These are phyloP conservation scores for Incurvaria masculella DNA, from an alignment of 2,888 invertebrate species.

Conservation along the genomic window DNA sequence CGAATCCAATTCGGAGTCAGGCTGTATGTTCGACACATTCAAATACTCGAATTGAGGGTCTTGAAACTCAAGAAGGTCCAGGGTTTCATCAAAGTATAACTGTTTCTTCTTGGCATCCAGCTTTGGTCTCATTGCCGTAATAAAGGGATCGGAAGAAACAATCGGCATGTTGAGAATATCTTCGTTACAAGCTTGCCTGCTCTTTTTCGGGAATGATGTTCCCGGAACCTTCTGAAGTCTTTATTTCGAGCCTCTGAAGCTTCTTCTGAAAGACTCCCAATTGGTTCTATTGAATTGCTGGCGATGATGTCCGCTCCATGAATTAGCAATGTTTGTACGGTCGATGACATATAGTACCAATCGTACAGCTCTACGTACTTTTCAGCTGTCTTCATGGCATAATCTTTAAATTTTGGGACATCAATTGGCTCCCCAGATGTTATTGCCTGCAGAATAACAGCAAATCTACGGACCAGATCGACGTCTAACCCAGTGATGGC, in stretches of 20 bases:
- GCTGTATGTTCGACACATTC: neutral
- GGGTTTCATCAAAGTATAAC: neutral
- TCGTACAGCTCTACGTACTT: conserved; percentile 13
- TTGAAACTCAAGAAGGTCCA: neutral
- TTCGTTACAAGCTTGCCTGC: neutral
- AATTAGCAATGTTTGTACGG: conserved; percentile 13
- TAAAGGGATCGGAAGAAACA: neutral
- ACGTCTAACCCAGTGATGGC: conserved; percentile 13
- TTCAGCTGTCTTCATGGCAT: conserved; percentile 10
- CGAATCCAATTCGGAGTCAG: no score
- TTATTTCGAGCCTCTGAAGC: neutral
- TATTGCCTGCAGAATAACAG: conserved; percentile 13
- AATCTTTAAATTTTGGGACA: conserved; percentile 11
- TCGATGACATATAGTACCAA: no score
- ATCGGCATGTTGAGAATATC: neutral
- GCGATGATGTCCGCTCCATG: conserved; percentile 14
- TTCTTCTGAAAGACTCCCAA: conserved; percentile 8
- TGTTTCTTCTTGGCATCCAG: neutral
- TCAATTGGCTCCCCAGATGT: conserved; percentile 9
- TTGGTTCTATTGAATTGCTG: conserved; percentile 10
- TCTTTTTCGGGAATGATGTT: neutral
- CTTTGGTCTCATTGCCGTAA: neutral
- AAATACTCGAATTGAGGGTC: neutral
- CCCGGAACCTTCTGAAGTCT: neutral
- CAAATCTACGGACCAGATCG: conserved; percentile 11